A percentile compares a stretch with the other conserved stretches of the same genome.
Evolutionary conservation across 2,797 vertebrate genomes (phyloP).

Genomic region (Adelosebastes latens): DNA sequence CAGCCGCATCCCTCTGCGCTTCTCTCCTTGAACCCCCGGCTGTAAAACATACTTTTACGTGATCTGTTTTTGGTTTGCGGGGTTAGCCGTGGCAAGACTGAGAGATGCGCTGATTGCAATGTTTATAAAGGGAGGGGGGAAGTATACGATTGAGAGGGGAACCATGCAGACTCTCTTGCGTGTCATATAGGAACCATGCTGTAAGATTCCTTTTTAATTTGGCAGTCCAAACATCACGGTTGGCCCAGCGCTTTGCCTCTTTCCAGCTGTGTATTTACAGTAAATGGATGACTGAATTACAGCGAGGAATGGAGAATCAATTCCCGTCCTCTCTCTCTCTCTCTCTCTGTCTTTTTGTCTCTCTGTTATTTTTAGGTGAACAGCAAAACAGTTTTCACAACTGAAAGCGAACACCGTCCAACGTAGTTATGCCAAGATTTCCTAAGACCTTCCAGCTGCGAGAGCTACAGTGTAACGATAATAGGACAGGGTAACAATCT

Average conservation of each 20-base stretch:
- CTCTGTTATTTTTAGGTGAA: slow-evolving; percentile 65
- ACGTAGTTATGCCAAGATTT: slow-evolving; percentile 47
- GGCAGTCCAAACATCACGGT: slow-evolving; percentile 67
- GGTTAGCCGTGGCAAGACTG: slow-evolving; percentile 49
- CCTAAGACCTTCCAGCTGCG: slow-evolving; percentile 66
- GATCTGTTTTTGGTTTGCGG: slow-evolving; percentile 69
- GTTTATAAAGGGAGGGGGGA: slow-evolving; percentile 60
- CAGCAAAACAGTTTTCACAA: slow-evolving; percentile 66
- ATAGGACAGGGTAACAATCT: slow-evolving; percentile 48
- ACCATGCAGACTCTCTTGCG: slow-evolving; percentile 26
- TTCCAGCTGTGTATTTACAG: slow-evolving; percentile 74
- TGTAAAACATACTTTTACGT: slow-evolving; percentile 49
- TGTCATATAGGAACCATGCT: slow-evolving; percentile 46
- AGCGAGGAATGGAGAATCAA: slow-evolving; percentile 47
- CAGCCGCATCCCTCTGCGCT: not conserved
- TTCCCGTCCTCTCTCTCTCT: slow-evolving; percentile 30
- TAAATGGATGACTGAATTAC: slow-evolving; percentile 73
- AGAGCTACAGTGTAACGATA: slow-evolving; percentile 44
- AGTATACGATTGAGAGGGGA: slow-evolving; percentile 27
- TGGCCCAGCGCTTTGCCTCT: slow-evolving; percentile 57
- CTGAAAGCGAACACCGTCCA: slow-evolving; percentile 58
- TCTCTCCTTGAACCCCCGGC: slow-evolving; percentile 40
- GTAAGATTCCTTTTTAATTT: slow-evolving; percentile 73
- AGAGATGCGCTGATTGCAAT: slow-evolving; percentile 72
- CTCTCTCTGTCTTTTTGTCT: not conserved